These are phyloP conservation scores for Pelusios castaneus DNA, from an alignment of 2,113 vertebrate species.

Conservation along the genomic window DNA sequence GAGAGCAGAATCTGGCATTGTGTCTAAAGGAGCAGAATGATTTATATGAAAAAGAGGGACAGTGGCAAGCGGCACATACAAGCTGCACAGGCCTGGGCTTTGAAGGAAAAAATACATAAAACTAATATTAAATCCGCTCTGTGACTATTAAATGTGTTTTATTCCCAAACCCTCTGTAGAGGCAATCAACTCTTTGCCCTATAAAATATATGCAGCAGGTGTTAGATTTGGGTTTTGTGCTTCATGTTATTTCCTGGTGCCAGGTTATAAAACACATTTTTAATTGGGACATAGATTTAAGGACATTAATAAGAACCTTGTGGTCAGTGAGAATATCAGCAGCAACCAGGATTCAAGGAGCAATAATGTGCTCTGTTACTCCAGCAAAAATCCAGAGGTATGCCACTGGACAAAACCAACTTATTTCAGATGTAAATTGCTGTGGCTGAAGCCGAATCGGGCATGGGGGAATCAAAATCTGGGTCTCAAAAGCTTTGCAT, in stretches of 20 bases:
- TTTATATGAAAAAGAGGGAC: not conserved
- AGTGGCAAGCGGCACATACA: not conserved
- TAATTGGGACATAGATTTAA: not conserved
- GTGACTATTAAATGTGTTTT: constrained; percentile 27
- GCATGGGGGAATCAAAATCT: constrained; percentile 4
- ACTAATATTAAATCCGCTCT: constrained; percentile 8
- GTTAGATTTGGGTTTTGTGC: constrained; percentile 13
- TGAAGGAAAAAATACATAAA: constrained; percentile 45
- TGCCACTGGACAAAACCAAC: not conserved
- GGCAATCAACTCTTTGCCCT: not conserved
- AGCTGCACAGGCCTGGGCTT: not conserved
- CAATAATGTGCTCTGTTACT: not conserved
- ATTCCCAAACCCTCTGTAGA: not conserved
- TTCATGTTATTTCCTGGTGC: not conserved
- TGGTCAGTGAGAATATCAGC: constrained; percentile 9
- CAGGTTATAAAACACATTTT: not conserved
- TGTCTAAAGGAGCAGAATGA: constrained; percentile 29
- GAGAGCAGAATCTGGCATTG: not conserved
- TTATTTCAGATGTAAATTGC: not conserved
- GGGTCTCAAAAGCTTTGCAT: constrained; percentile 28
- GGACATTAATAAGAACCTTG: constrained; percentile 28
- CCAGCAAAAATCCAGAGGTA: constrained; percentile 11
- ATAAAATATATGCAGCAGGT: constrained; percentile 44
- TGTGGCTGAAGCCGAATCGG: not conserved
- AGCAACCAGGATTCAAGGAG: constrained; percentile 12